Base-by-base conservation (phyloP, 2,797 vertebrate genomes). In the Protosalanx chinensis region DNA sequence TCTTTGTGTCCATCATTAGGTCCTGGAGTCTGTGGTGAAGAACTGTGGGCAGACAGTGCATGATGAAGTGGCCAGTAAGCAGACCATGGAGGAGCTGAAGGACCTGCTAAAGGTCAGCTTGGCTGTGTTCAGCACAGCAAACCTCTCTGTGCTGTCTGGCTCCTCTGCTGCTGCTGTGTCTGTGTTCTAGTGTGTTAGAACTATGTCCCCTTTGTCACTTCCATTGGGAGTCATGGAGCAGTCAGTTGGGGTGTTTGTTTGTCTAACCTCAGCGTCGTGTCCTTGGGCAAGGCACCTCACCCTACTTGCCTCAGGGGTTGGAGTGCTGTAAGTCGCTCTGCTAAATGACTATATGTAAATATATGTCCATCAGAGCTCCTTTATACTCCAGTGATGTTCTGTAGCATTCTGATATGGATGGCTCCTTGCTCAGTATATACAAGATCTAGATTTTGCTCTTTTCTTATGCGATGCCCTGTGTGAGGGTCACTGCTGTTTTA, bases 71-170 rank as follows among this genome's bases (percentile, higher is more conserved):
- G 98, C 98, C 3, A 94, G 96, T 85, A 99, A 99, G 78, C 95
- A 95, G 88, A 99, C 97, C 0, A 99, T 99, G 98, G 98, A 99
- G 82, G 98, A 99, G 67, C 91, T 99, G 49, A 99, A 99, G 81
- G 98, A 99, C 63, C 91, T 99, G 29, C 90, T 98, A 2, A 99
- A 99, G 95, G 97, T 99, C 82, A 75, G 67, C 13, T 68, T 74
- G 0, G 41, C 53, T 66, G 12, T 51, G 23, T 16, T 64, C 49
- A 0, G 18, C 29, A 6, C 2, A 29, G 3, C 20, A 33, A 15
- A 23, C 41, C n/a, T 33, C n/a, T 13, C 41, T 46, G 41, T 46
- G 41, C 41, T 37, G 35, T 37, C 35, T 37, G 4, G 4, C 35
- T 37, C 35, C 35, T 37, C 35, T 37, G 35, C 35, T 46, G 41